Evolutionary conservation across 2,797 vertebrate species (phyloP), one percentile per base, ranked within the genome.

Genomic region (Anabas testudineus): DNA sequence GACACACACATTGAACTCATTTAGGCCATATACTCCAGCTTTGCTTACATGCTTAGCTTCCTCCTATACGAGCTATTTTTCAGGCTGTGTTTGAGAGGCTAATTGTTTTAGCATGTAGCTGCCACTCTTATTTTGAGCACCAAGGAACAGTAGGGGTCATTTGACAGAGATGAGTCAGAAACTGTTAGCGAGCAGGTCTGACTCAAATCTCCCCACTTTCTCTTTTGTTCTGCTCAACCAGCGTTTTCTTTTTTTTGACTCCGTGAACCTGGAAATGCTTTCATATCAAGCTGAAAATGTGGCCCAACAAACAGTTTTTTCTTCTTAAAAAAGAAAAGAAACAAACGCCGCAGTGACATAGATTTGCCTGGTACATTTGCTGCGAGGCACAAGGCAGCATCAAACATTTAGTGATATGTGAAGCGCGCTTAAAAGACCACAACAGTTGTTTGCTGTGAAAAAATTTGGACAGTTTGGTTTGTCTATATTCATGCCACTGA

Each of bases 91-190:
- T 39, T 71, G 30, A 54, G 60, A 75, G 66, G 77, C 77, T 91
- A 87, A 90, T 91, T 92, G 89, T 89, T 92, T 90, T 89, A 89
- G 77, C 61, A 76, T 89, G 84, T 84, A 82, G 81, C 81, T 85
- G 83, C 77, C 83, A 87, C 74, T 76, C 57, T 88, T 79, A 81
- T 84, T 90, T 58, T 67, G 58, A 80, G 61, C 74, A 67, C 67
- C 47, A 70, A 74, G 81, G 55, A 89, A 83, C 74, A 81, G 71
- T 46, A 28, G 75, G 76, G 82, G 84, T 83, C 76, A 90, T 90
- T 90, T 89, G 67, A 71, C 74, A 56, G 69, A 70, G 76, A 74
- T 86, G 85, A 91, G 80, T 88, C 85, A 89, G 76, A 82, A 83
- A 81, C 71, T 46, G 78, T 83, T 78, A 67, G 73, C 77, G 43